phyloP scores from a whole-genome alignment of 2,797 vertebrate species.

The Geotrypetes seraphini region DNA sequence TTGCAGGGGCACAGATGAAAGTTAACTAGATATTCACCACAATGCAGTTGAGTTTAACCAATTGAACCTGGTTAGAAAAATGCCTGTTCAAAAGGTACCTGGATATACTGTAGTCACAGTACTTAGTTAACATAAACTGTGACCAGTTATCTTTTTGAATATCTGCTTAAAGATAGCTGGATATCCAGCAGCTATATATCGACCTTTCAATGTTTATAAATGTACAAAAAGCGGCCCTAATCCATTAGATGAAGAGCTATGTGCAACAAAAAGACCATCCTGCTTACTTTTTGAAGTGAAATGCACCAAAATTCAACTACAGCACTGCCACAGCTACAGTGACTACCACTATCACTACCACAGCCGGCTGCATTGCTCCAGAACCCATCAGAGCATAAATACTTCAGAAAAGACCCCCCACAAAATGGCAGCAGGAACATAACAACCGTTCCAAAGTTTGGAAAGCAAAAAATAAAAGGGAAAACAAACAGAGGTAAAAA shows the following conservation, averaged over 20 bases:
- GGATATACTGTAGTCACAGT: too few species aligned
- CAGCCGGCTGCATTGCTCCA: conserved; percentile 28
- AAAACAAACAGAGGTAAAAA: conserved; percentile 22
- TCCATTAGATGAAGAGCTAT: conserved; percentile 46
- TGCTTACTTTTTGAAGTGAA: conserved; percentile 38
- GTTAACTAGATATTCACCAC: too few species aligned
- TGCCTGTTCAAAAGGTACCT: too few species aligned
- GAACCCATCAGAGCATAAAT: too few species aligned
- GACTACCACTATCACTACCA: conserved; percentile 3
- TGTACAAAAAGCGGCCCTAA: conserved; percentile 6
- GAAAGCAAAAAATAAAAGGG: conserved; percentile 33
- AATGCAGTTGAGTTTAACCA: too few species aligned
- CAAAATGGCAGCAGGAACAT: conserved; percentile 17
- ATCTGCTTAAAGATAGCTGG: too few species aligned
- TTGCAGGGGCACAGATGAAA: too few species aligned
- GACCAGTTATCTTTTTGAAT: too few species aligned
- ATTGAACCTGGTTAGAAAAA: too few species aligned
- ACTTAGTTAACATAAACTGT: too few species aligned
- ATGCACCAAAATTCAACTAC: conserved; percentile 42
- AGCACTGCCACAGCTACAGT: conserved; percentile 10
- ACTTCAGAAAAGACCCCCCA: conserved; percentile 26
- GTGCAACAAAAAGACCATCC: conserved; percentile 41
- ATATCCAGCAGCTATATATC: too few species aligned
- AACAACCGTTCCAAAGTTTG: conserved; percentile 16
- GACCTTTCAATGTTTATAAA: conserved; percentile 11